Conservation (phyloP, 2,797 vertebrate genomes). For the Periophthalmus magnuspinnatus region DNA sequence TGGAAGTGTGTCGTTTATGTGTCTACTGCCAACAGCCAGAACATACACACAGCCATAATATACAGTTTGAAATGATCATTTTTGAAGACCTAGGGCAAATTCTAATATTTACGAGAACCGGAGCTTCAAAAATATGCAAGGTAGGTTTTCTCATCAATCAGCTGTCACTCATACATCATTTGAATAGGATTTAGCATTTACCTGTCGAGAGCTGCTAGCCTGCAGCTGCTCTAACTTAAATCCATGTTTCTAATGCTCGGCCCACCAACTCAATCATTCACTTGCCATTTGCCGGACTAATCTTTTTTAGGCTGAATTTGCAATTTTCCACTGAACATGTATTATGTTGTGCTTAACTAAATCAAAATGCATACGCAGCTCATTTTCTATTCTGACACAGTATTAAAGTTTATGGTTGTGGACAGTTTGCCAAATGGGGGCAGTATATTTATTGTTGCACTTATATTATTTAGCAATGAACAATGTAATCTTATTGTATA, state of each 20-base stretch:
- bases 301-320: constrained; percentile 4
- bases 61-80: neutral
- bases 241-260: constrained; percentile 5
- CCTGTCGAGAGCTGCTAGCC: constrained; percentile 2
- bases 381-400: neutral
- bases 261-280: constrained; percentile 1
- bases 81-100: neutral
- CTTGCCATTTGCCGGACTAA: constrained; percentile 1
- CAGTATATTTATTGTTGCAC: neutral
- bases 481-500: no score
- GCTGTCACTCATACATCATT: constrained; percentile 7
- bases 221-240: constrained; percentile 5
- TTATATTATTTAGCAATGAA: neutral
- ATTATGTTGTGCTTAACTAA: neutral
- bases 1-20: neutral
- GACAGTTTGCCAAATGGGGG: neutral
- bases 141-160: constrained; percentile 5
- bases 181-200: constrained; percentile 4
- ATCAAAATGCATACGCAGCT: constrained; percentile 1
- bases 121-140: constrained; percentile 4
- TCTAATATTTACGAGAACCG: neutral
- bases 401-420: neutral
- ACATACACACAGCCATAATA: neutral
- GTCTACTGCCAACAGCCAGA: neutral
- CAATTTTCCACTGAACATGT: neutral